Conservation (phyloP, 1,140 invertebrate genomes). For the Prorops nasuta region DNA sequence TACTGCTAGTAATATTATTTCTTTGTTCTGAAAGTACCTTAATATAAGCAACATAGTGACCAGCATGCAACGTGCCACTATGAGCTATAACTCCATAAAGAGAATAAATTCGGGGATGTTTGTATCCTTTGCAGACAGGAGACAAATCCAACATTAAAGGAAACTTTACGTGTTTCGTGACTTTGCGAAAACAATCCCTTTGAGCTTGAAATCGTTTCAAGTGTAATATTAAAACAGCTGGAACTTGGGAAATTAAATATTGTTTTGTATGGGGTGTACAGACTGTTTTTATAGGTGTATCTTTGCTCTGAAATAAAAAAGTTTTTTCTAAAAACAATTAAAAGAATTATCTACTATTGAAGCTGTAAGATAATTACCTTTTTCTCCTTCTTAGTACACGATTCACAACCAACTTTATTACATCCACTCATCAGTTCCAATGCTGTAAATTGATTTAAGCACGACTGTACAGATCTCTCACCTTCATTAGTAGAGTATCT, state of each 20-base stretch:
- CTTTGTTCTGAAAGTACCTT: slow-evolving; percentile 59
- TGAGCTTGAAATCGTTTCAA: slow-evolving; percentile 84
- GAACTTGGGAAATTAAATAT: slow-evolving; percentile 85
- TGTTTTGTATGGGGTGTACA: slow-evolving; percentile 91
- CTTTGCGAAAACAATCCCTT: slow-evolving; percentile 69
- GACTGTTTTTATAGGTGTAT: slow-evolving; percentile 69
- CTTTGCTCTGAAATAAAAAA: slow-evolving; percentile 43
- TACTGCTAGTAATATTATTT: background rate
- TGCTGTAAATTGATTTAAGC: slow-evolving; percentile 88
- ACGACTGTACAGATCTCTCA: slow-evolving; percentile 82
- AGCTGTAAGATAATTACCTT: slow-evolving; percentile 38
- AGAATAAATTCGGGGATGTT: slow-evolving; percentile 75
- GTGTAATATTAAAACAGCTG: slow-evolving; percentile 91
- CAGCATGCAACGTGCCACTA: slow-evolving; percentile 83
- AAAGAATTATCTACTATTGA: background rate
- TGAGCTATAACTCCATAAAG: slow-evolving; percentile 96
- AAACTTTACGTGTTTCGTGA: slow-evolving; percentile 85
- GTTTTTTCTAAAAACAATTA: background rate
- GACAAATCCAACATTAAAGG: slow-evolving; percentile 83
- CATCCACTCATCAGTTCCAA: slow-evolving; percentile 84
- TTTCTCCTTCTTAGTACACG: slow-evolving; percentile 76
- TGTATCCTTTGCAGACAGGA: slow-evolving; percentile 83
- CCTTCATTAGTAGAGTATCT: slow-evolving; percentile 72
- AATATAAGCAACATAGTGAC: slow-evolving; percentile 96
- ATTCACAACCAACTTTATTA: slow-evolving; percentile 91